Evolutionary conservation across 2,888 invertebrate species (phyloP), one percentile per base, ranked within the genome.

Genomic region (Lycaena phlaeas): DNA sequence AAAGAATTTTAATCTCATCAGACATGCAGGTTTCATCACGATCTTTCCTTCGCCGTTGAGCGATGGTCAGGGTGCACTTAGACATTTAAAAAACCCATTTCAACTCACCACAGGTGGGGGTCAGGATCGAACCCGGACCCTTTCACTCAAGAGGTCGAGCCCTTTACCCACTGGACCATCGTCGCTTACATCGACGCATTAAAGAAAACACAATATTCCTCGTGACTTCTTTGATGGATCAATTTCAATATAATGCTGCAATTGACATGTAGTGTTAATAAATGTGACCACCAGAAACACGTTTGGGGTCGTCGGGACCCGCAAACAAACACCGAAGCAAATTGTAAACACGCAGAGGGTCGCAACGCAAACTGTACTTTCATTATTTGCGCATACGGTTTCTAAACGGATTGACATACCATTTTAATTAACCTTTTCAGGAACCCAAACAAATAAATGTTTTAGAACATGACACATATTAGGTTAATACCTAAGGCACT

Each of bases 301-400:
- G 26, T 40, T 31, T 31, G 15, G 39, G 30, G 25, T 31, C 26
- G 26, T 5, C 15, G 17, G 26, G 30, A 9, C 31, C 39, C 39
- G n/a, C 39, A 40, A 30, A 31, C 39, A 40, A 40, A 40, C 39
- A 31, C 31, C 31, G 30, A 26, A 40, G 17, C 17, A 31, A 40
- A 40, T 40, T 40, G 40, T 27, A 29, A 27, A 34, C 37, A 27
- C 37, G 25, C 11, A 14, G 27, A 34, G 34, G 34, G 22, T 22
- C 31, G 17, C 30, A 40, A 26, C 26, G 31, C 17, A 31, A 30
- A 40, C 31, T 27, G 31, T 15, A 15, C 14, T 31, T 31, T 40
- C 31, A 40, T 40, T 40, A 40, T 40, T 40, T 40, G 31, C 17
- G 27, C 31, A 31, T 34, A 34, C 22, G 34, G 34, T 34, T 34